Percentiles rank a stretch among this genome's conserved stretches.
Evolutionary conservation across 2,888 invertebrate species (phyloP).

Genomic region (Troides oblongomaculatus): DNA sequence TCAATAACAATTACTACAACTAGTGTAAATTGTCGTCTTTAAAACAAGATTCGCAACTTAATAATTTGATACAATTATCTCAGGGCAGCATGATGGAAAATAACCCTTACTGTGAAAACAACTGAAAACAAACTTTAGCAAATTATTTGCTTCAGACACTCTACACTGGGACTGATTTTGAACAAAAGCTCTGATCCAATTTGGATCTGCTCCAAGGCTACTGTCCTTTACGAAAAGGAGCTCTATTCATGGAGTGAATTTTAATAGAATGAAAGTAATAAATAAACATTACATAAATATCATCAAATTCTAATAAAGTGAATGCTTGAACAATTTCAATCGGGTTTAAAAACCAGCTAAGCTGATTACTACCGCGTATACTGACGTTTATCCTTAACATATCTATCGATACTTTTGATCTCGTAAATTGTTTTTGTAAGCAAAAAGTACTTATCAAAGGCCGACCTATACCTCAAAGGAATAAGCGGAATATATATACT

Average conservation of each 20-base stretch:
- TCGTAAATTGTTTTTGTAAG: too few relatives aligned
- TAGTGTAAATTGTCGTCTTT: neutral
- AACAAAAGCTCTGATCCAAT: slow-evolving; percentile 27
- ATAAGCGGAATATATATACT: neutral
- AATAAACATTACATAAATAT: neutral
- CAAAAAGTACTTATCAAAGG: too few relatives aligned
- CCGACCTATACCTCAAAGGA: neutral
- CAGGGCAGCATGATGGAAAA: neutral
- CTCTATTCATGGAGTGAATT: slow-evolving; percentile 20
- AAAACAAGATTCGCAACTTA: neutral
- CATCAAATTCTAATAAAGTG: neutral
- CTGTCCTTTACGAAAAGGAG: slow-evolving; percentile 16
- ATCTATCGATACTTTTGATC: too few relatives aligned
- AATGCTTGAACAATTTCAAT: neutral
- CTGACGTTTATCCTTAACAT: too few relatives aligned
- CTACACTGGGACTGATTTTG: slow-evolving; percentile 22
- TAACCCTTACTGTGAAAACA: neutral
- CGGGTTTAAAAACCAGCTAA: too few relatives aligned
- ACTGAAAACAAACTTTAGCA: slow-evolving; percentile 9
- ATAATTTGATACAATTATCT: slow-evolving; percentile 6
- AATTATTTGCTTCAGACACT: slow-evolving; percentile 21
- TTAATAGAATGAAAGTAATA: slow-evolving; percentile 12
- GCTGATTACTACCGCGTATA: too few relatives aligned
- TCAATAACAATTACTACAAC: neutral
- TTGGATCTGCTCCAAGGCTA: slow-evolving; percentile 24